Conservation (phyloP, 2,888 invertebrate genomes). For the Theretra japonica region DNA sequence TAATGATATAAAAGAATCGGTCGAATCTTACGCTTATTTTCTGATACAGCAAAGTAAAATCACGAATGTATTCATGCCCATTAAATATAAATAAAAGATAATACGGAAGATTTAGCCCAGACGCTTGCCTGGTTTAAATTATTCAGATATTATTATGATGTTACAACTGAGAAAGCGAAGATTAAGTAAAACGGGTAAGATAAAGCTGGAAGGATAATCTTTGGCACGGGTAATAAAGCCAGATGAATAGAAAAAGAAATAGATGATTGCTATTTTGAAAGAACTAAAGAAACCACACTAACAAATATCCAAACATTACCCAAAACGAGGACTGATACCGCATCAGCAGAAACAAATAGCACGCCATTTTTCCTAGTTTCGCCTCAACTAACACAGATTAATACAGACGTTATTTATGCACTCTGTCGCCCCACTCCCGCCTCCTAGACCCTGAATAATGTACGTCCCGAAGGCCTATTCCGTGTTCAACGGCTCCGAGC, state of each 20-base stretch:
- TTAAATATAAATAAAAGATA: no score
- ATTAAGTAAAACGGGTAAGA: no score
- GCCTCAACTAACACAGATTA: constrained; percentile 31
- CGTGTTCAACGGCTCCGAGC: constrained; percentile 45
- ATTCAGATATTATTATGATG: no score
- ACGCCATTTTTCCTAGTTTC: constrained; percentile 13
- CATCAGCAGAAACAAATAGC: constrained; percentile 20
- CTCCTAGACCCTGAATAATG: constrained; percentile 49
- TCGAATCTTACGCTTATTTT: no score
- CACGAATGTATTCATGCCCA: no score
- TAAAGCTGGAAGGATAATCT: no score
- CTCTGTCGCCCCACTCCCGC: constrained; percentile 43
- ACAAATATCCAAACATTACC: not conserved
- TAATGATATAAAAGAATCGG: no score
- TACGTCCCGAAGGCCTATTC: constrained; percentile 44
- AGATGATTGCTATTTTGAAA: not conserved
- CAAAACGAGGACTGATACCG: constrained; percentile 6
- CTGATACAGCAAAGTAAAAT: no score
- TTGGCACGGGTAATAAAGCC: no score
- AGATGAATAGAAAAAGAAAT: not conserved
- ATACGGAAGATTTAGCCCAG: no score
- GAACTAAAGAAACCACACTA: not conserved
- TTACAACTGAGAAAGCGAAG: no score
- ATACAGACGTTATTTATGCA: constrained; percentile 52
- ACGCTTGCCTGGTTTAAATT: no score